Evolutionary conservation across 2,888 invertebrate species (phyloP).

Genomic region (Amphipyra berbera): DNA sequence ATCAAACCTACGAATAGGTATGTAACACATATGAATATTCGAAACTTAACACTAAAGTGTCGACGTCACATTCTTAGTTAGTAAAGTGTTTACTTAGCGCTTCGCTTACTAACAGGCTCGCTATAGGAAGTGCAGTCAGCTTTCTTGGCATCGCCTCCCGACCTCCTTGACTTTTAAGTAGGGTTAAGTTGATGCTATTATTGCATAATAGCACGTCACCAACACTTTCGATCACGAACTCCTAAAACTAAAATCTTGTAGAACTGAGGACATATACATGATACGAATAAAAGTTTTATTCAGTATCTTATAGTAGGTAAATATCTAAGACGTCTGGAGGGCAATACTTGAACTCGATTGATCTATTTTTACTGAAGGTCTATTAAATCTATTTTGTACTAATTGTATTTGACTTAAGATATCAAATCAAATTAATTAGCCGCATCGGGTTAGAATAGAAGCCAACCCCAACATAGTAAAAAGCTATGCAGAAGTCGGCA

Average conservation of each 20-base stretch:
- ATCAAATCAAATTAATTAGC: no score
- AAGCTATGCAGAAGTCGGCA: no score
- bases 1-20: no score
- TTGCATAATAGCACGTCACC: constrained; percentile 17
- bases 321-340: constrained; percentile 16
- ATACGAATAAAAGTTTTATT: constrained; percentile 1
- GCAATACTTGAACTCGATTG: constrained; percentile 6
- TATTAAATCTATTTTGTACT: constrained; percentile 6
- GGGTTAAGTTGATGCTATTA: constrained; percentile 48
- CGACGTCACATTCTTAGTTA: constrained; percentile 19
- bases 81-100: constrained; percentile 30
- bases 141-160: constrained; percentile 49
- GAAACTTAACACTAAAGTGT: constrained; percentile 6
- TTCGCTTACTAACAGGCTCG: constrained; percentile 19
- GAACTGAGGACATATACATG: not conserved
- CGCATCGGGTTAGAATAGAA: no score
- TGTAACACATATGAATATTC: no score
- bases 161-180: constrained; percentile 56
- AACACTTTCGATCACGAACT: not conserved
- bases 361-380: not conserved
- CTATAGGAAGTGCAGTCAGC: constrained; percentile 44
- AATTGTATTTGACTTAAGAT: no score
- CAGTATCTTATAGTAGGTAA: not conserved
- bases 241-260: constrained; percentile 3
- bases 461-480: no score